Evolutionary conservation across 2,888 invertebrate genomes (phyloP), one percentile per base, ranked within the genome.

Genomic region (Dicranocentrus wangi): DNA sequence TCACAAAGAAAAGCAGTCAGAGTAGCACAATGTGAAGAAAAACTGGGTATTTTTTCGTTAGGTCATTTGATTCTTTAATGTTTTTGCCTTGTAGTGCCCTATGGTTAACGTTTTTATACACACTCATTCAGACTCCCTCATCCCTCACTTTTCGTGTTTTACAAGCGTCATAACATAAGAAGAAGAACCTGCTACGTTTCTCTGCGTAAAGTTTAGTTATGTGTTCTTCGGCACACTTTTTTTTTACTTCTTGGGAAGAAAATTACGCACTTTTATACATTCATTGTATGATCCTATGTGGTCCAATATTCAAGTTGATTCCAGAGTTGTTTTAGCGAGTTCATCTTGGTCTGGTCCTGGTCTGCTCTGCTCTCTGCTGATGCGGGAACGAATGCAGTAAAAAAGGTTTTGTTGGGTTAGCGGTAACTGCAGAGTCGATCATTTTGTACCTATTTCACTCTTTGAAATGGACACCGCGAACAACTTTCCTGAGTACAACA

Each of bases 41-140:
- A n/a, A n/a, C 53, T 43, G 32, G 63, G 21, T 73, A 53, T 53
- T n/a, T n/a, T n/a, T 65, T 73, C 73, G 21, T 65, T 71, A 63
- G 55, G 42, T 65, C 73, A 73, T 53, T 65, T 43, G 25, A 39
- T 23, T 39, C 17, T 15, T 17, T 63, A 42, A 19, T 63, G 53
- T 53, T 53, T 63, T 53, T 28, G 60, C 60, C 28, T 27, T 17
- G 15, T 3, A 27, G 8, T 27, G 1, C 47, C n/a, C n/a, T n/a
- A 5, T 39, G 39, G n/a, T n/a, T n/a, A n/a, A n/a, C 32, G 27
- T 60, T 27, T 60, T 42, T 23, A 63, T 42, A 21, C 7, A 63
- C 63, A 63, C 39, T 19, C 42, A 63, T 23, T 60, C 21, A 15
- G 28, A 5, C 27, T 42, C n/a, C 39, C 39, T 23, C 17, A 42